These are phyloP conservation scores for Eutolmus rufibarbis DNA, from an alignment of 2,888 invertebrate species.

Conservation along the genomic window DNA sequence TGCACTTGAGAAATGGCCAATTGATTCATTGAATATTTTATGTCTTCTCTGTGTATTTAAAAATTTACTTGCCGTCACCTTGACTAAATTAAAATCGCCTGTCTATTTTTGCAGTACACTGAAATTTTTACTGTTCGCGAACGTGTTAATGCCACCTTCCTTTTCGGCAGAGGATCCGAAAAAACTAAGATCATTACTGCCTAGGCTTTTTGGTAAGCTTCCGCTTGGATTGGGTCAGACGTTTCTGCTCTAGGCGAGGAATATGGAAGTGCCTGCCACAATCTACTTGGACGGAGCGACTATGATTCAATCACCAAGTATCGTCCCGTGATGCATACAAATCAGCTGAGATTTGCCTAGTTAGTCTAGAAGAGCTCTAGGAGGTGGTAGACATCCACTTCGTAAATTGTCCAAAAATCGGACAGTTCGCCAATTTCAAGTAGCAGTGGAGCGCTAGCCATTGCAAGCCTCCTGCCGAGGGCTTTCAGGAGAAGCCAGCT, in stretches of 20 bases:
- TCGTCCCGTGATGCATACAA: neutral
- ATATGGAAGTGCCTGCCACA: neutral
- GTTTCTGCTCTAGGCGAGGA: neutral
- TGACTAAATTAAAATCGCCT: too few relatives aligned
- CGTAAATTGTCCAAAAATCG: neutral
- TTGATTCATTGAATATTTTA: too few relatives aligned
- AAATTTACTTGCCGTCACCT: too few relatives aligned
- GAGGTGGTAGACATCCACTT: neutral
- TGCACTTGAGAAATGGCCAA: too few relatives aligned
- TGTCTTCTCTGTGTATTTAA: too few relatives aligned
- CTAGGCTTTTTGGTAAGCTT: neutral
- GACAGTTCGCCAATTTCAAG: neutral
- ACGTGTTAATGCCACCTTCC: too few relatives aligned
- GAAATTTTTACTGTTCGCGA: too few relatives aligned
- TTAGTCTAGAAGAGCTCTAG: neutral
- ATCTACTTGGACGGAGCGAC: neutral
- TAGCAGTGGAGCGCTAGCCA: neutral
- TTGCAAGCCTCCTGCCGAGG: neutral
- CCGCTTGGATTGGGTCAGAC: neutral
- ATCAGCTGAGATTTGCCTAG: neutral
- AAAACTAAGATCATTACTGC: too few relatives aligned
- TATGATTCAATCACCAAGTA: neutral
- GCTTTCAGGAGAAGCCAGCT: too few relatives aligned
- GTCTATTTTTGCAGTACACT: too few relatives aligned
- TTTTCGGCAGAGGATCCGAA: too few relatives aligned